Conservation (phyloP, 1,140 invertebrate species). For the Caenorhabditis brenneri region DNA sequence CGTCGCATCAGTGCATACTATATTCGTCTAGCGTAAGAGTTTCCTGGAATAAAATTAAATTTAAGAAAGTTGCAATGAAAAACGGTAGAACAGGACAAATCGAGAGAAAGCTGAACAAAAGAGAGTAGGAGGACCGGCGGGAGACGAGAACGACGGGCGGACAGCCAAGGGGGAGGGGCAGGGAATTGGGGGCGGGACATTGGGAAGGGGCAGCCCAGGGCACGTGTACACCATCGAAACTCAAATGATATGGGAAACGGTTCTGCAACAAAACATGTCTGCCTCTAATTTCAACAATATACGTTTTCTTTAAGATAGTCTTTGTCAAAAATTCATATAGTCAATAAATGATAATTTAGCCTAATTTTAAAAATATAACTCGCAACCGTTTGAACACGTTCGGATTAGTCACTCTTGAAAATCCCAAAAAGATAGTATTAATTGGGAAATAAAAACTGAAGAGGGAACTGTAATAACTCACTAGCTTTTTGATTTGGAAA, state of each 20-base stretch:
- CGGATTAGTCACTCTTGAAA: too few species aligned
- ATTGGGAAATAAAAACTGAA: too few species aligned
- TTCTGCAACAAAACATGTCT: neutral
- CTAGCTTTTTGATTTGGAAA: too few species aligned
- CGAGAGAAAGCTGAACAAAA: conserved; percentile 8
- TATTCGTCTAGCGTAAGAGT: conserved; percentile 12
- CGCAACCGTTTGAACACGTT: too few species aligned
- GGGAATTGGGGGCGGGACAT: neutral
- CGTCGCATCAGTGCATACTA: conserved; percentile 40
- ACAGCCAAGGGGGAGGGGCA: conserved; percentile 12
- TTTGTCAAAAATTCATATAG: too few species aligned
- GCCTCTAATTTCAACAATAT: too few species aligned
- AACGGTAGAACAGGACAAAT: neutral
- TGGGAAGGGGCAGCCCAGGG: neutral
- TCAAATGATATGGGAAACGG: conserved; percentile 14
- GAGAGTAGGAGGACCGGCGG: neutral
- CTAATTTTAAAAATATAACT: too few species aligned
- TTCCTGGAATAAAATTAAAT: neutral
- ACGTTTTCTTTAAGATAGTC: too few species aligned
- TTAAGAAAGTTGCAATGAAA: neutral
- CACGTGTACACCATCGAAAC: neutral
- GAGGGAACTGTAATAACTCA: too few species aligned
- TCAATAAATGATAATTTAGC: too few species aligned
- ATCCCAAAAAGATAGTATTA: too few species aligned
- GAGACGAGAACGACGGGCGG: conserved; percentile 1